A percentile compares a stretch with the other conserved stretches of the same genome.
Evolutionary conservation across 2,113 vertebrate species (phyloP).

Genomic region (Diadophis punctatus): DNA sequence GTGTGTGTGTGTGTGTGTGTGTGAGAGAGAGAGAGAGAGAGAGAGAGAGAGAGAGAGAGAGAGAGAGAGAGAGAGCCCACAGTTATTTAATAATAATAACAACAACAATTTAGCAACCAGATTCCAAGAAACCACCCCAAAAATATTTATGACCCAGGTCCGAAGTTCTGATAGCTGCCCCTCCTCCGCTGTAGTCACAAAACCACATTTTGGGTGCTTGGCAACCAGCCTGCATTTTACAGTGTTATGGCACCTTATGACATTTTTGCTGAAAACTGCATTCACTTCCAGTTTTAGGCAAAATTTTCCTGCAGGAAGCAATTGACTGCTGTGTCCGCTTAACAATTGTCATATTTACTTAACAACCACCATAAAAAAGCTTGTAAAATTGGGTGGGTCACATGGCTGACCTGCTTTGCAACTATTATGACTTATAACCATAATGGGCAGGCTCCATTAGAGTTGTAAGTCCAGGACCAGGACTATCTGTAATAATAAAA

Average conservation of each 20-base stretch:
- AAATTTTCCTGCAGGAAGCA: no score
- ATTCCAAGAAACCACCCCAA: no score
- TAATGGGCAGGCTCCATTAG: not conserved
- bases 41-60: no score
- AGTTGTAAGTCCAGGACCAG: not conserved
- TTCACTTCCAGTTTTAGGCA: not conserved
- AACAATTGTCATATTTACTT: not conserved
- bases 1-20: no score
- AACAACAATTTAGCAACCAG: no score
- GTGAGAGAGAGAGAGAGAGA: no score
- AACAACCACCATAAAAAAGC: not conserved
- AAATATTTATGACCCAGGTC: no score
- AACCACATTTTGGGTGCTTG: not conserved
- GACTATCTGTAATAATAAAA: not conserved
- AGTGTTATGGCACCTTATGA: not conserved
- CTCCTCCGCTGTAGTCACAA: no score
- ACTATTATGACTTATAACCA: not conserved
- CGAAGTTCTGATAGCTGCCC: no score
- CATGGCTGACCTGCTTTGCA: not conserved
- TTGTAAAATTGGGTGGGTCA: not conserved
- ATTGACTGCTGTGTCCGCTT: not conserved
- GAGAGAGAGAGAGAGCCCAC: no score
- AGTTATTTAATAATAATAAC: no score
- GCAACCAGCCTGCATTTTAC: not conserved
- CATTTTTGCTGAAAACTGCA: not conserved